Evolutionary conservation across 2,888 invertebrate genomes (phyloP).

Genomic region (Mamestra brassicae): DNA sequence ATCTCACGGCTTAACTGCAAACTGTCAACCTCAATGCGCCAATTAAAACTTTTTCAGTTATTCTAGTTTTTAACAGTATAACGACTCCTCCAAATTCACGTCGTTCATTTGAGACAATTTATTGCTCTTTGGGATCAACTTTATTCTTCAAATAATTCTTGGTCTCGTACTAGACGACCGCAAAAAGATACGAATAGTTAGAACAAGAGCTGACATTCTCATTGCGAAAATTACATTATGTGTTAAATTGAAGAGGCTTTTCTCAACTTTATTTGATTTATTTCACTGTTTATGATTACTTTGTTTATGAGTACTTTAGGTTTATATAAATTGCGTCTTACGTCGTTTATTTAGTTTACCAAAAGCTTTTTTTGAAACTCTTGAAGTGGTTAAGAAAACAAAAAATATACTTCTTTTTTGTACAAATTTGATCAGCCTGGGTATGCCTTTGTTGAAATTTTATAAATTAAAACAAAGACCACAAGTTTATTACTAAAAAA

Average conservation of each 20-base stretch:
- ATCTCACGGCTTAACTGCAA: slow-evolving; percentile 66
- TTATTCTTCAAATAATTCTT: slow-evolving; percentile 51
- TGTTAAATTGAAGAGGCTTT: slow-evolving; percentile 29
- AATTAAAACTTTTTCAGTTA: slow-evolving; percentile 79
- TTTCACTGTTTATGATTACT: slow-evolving; percentile 26
- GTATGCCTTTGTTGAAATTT: background rate
- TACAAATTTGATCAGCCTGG: background rate
- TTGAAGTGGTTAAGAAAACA: background rate
- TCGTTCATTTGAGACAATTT: slow-evolving; percentile 49
- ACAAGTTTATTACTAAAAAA: background rate
- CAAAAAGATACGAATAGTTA: slow-evolving; percentile 35
- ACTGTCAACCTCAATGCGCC: slow-evolving; percentile 74
- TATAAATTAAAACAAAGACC: background rate
- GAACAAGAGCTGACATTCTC: slow-evolving; percentile 41
- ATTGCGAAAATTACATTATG: slow-evolving; percentile 41
- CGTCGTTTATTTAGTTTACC: slow-evolving; percentile 9
- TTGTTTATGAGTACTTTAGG: slow-evolving; percentile 37
- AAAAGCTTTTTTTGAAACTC: slow-evolving; percentile 11
- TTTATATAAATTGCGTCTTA: slow-evolving; percentile 16
- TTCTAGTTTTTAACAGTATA: slow-evolving; percentile 59
- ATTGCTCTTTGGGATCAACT: slow-evolving; percentile 42
- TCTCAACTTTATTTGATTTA: slow-evolving; percentile 28
- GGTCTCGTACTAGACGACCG: slow-evolving; percentile 54
- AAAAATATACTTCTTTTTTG: slow-evolving; percentile 12
- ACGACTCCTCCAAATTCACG: slow-evolving; percentile 38